Evolutionary conservation across 2,888 invertebrate species (phyloP), one percentile per base, ranked within the genome.

Genomic region (Aproaerema taeniolella): DNA sequence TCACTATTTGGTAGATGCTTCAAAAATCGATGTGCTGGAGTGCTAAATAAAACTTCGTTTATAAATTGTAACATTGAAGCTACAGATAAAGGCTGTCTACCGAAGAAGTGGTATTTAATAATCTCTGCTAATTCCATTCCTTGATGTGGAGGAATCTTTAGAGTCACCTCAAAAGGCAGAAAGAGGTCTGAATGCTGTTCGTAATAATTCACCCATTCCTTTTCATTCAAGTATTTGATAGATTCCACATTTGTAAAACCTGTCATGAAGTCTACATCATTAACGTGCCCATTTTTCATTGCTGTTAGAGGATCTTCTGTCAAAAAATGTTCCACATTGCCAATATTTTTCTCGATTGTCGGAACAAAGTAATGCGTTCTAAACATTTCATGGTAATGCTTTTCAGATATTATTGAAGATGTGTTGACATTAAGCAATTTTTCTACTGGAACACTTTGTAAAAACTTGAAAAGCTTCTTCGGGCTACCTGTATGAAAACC

Each of bases 251-350:
- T 88, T 7, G 91, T 93, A 7, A 91, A 63, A 1, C 94, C 94
- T 13, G 91, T 82, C 59, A 95, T 88, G 64, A 92, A 83, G 0
- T 93, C 93, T 1, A 90, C 82, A 28, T 68, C 52, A 30, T 68
- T 67, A 6, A 88, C 61, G 9, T 66, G 73, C 12, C 90, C 90
- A 16, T 75, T 69, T 54, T 56, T 67, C 14, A 68, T 43, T 20
- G 52, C 34, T 12, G 58, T 47, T 2, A 53, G 29, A 2, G 62
- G 61, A 11, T 57, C 43, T 42, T 66, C 61, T 0, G 54, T 57
- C 11, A 74, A 25, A 32, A 74, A 74, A 31, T 55, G 50, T 8
- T 63, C 56, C 29, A n/a, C n/a, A n/a, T 56, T 38, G 0, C 69
- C 70, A 41, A 69, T 63, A 45, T 67, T 46, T 55, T 69, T 70